Conservation (phyloP, 37 sponge, comb jelly and placozoan genomes). For the Oscarella lobularis region DNA sequence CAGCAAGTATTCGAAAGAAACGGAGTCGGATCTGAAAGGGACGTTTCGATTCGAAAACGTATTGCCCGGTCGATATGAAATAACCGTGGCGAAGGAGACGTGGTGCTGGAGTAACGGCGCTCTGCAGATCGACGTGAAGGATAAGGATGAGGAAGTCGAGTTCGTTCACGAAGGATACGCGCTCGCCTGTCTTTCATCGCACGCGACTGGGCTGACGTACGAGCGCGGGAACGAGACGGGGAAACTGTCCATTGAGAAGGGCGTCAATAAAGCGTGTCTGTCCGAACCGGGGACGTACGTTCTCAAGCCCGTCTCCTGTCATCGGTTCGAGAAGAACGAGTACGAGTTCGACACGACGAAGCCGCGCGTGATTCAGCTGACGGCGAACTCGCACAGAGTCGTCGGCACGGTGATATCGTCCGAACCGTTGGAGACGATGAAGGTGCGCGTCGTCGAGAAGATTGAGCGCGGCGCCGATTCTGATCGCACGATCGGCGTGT, state of each 20-base stretch:
- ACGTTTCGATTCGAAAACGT: not conserved
- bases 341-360: constrained; percentile 37
- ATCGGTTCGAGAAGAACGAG: constrained; percentile 37
- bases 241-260: not conserved
- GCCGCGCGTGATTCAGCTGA: not conserved
- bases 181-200: not conserved
- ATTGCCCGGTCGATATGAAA: not conserved
- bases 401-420: not conserved
- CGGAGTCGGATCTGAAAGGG: not conserved
- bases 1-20: not conserved
- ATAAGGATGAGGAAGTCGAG: not conserved
- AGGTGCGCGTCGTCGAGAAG: not conserved
- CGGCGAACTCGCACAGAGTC: constrained; percentile 14
- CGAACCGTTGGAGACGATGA: not conserved
- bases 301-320: constrained; percentile 47
- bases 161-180: not conserved
- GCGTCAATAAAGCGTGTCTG: constrained; percentile 1
- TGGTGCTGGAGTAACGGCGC: not conserved
- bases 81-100: not conserved
- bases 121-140: not conserved
- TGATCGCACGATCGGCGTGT: not conserved
- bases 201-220: not conserved
- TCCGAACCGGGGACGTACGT: constrained; percentile 1
- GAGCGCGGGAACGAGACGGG: not conserved
- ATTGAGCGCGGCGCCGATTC: not conserved